phyloP scores from a whole-genome alignment of 2,888 invertebrate species.

The Petrophora chlorosata region DNA sequence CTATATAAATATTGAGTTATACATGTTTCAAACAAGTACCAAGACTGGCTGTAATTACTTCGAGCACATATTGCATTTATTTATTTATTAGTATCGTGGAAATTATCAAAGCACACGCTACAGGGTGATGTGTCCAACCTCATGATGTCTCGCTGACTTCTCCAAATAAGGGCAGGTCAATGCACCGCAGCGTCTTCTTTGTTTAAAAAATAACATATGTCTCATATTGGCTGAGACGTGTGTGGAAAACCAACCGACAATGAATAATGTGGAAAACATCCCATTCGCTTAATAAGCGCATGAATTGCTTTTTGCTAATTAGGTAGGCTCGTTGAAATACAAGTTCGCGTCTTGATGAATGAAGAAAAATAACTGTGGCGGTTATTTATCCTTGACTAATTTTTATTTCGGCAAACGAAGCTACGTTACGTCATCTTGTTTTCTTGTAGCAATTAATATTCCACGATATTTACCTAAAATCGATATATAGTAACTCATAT shows the following conservation, averaged over 20 bases:
- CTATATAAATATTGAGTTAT: no score
- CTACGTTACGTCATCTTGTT: conserved; percentile 21
- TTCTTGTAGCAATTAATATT: conserved; percentile 18
- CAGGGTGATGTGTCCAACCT: conserved; percentile 32
- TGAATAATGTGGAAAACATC: conserved; percentile 38
- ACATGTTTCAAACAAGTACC: conserved; percentile 1
- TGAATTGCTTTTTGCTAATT: conserved; percentile 32
- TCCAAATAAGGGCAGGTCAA: conserved; percentile 77
- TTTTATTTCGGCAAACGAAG: background rate
- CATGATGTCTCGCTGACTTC: conserved; percentile 57
- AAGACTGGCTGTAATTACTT: conserved; percentile 15
- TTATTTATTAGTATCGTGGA: conserved; percentile 30
- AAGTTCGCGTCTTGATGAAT: conserved; percentile 3
- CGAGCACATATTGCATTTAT: conserved; percentile 1
- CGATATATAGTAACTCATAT: conserved; percentile 32
- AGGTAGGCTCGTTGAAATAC: conserved; percentile 28
- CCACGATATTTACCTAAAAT: conserved; percentile 24
- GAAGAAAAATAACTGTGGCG: background rate
- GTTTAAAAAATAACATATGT: conserved; percentile 73
- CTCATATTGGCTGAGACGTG: conserved; percentile 61
- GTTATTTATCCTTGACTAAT: background rate
- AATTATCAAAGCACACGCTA: conserved; percentile 39
- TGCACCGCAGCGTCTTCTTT: conserved; percentile 66
- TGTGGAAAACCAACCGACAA: conserved; percentile 62
- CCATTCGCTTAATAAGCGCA: conserved; percentile 41